These are phyloP conservation scores for Equus przewalskii DNA, from an alignment of 2,113 vertebrate species.

Conservation along the genomic window DNA sequence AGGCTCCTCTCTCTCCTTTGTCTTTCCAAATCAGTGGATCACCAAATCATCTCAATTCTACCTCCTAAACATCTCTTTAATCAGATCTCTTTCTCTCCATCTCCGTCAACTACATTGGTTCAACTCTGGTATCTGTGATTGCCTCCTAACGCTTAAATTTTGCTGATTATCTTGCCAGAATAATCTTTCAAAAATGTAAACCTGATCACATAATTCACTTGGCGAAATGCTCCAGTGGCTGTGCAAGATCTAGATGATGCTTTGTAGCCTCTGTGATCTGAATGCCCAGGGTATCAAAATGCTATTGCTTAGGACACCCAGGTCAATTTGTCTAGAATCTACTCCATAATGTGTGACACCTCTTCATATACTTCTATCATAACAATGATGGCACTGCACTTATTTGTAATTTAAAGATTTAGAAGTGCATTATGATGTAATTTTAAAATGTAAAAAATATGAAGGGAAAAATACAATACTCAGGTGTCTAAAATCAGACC, in stretches of 20 bases:
- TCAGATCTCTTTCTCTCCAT: not conserved
- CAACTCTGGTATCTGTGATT: not conserved
- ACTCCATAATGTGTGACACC: not conserved
- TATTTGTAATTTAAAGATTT: not conserved
- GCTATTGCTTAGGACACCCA: not conserved
- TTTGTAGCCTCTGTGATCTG: accelerated
- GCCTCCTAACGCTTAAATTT: not conserved
- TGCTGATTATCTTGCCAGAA: not conserved
- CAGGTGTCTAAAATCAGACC: not conserved
- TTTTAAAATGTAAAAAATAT: not conserved
- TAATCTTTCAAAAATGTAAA: not conserved
- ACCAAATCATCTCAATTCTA: not conserved
- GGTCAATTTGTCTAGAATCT: not conserved
- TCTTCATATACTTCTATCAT: not conserved
- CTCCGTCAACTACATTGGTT: not conserved
- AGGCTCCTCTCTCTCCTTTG: not conserved
- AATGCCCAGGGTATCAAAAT: not conserved
- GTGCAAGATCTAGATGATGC: not conserved
- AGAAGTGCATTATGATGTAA: not conserved
- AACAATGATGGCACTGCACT: not conserved
- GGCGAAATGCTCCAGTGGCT: not conserved
- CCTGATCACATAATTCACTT: not conserved
- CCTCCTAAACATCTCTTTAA: not conserved
- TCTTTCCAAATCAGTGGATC: not conserved
- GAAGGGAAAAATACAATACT: not conserved